Conservation (phyloP, 2,113 vertebrate species). For the Mirza zaza region DNA sequence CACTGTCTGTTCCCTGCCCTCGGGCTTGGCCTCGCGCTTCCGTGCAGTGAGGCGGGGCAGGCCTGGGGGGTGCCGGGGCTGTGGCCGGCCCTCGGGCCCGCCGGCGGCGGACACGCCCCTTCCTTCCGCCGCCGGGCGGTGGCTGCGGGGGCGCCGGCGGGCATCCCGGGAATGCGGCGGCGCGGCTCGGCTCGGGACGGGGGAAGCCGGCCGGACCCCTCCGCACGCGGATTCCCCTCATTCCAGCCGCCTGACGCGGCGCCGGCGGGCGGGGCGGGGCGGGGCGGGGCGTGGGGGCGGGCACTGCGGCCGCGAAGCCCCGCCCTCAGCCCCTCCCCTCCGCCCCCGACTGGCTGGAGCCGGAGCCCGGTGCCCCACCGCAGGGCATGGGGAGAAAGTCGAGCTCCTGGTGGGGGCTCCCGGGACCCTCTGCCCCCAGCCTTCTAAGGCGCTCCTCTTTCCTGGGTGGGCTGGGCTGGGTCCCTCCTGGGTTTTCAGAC, state of each 20-base stretch:
- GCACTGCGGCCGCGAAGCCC: not conserved
- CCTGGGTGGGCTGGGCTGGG: not conserved
- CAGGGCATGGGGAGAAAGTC: not conserved
- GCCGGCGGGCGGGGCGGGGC: not conserved
- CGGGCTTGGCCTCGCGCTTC: not conserved
- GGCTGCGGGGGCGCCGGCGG: constrained; percentile 59
- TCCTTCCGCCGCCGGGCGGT: constrained; percentile 53
- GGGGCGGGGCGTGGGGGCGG: not conserved
- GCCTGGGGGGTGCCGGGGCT: not conserved
- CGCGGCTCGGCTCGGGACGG: not conserved
- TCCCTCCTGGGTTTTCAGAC: not conserved
- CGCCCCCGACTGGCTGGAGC: fast-evolving
- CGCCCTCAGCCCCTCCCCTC: not conserved
- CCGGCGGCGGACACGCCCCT: not conserved
- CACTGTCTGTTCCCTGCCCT: not conserved
- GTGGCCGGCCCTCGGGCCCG: not conserved
- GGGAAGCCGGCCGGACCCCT: constrained; percentile 39
- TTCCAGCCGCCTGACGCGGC: constrained; percentile 56
- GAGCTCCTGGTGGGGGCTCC: not conserved
- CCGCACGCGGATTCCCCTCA: constrained; percentile 73
- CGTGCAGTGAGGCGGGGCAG: not conserved
- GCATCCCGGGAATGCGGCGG: constrained; percentile 75
- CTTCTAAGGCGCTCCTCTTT: not conserved
- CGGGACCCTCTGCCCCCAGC: not conserved
- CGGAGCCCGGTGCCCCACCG: not conserved